Base-by-base conservation (phyloP, 2,113 vertebrate genomes). In the Myiozetetes cayanensis region DNA sequence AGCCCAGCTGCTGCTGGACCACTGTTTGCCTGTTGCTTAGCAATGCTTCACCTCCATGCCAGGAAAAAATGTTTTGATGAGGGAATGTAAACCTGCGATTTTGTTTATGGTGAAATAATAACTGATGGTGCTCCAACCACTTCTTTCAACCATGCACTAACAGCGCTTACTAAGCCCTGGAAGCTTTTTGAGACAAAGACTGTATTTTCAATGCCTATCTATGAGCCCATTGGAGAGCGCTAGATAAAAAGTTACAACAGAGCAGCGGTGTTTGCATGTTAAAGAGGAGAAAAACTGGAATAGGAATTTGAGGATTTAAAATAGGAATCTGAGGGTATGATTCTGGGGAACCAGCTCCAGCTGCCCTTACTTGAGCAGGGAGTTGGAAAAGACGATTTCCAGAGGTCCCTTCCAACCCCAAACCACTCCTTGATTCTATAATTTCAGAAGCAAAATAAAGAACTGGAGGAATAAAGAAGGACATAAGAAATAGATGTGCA, bases 11-110 rank as follows among this genome's bases (percentile, higher is more conserved):
- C 79, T 91, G 71, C 82, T 95, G 87, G 87, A 77, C 75, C 50
- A 43, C 28, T n/a, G 50, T 35, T 47, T 66, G 44, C 68, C 41
- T 53, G 88, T 89, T 97, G 82, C 94, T 92, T 91, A 95, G 95
- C 95, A 96, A 90, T 90, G 7, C 14, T 83, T 84, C 76, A 53
- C 56, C 20, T 70, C 84, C 70, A 80, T 62, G 30, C 18, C 22
- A 27, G 94, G 72, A 89, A 62, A 63, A 27, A 25, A 5, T 2
- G 39, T 35, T 82, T 80, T 14, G 7, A 27, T 59, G 18, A 70
- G 44, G 43, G 7, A 77, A 84, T 33, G 37, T 28, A 91, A 95
- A 56, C 50, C 76, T 78, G n/a, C 81, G 65, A 72, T 59, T 71
- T 85, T 66, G 25, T 86, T 93, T 84, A 47, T 73, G 58, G 55